Conservation (phyloP, 1,140 invertebrate genomes). For the Eurosta solidaginis region DNA sequence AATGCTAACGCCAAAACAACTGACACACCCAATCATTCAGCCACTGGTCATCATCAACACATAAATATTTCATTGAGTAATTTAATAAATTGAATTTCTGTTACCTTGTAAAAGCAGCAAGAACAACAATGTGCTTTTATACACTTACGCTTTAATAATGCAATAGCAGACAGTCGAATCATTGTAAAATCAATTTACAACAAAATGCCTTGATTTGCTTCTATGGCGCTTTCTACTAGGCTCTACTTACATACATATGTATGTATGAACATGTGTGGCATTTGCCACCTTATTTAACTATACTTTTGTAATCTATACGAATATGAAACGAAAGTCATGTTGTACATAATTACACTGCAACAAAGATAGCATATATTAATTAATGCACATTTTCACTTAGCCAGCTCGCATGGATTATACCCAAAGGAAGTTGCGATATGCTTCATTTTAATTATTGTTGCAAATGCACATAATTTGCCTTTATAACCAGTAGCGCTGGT, state of each 20-base stretch:
- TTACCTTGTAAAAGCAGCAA: background rate
- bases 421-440: background rate
- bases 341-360: slow-evolving; percentile 7
- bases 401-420: slow-evolving; percentile 35
- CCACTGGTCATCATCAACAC: slow-evolving; percentile 22
- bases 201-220: background rate
- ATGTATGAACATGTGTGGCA: too few relatives aligned
- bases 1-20: background rate
- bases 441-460: background rate
- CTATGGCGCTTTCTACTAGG: too few relatives aligned
- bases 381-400: slow-evolving; percentile 57
- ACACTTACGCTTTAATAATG: background rate
- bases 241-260: too few relatives aligned
- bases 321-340: too few relatives aligned
- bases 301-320: too few relatives aligned
- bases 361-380: slow-evolving; percentile 52
- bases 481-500: too few relatives aligned
- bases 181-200: background rate
- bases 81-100: slow-evolving; percentile 30
- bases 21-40: slow-evolving; percentile 21
- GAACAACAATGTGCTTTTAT: background rate
- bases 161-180: background rate
- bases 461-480: too few relatives aligned
- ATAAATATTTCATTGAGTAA: slow-evolving; percentile 26
- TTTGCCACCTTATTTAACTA: too few relatives aligned